A percentile compares a stretch with the other conserved stretches of the same genome.
Evolutionary conservation across 2,888 invertebrate species (phyloP).

Genomic region (Ectemnius cavifrons): DNA sequence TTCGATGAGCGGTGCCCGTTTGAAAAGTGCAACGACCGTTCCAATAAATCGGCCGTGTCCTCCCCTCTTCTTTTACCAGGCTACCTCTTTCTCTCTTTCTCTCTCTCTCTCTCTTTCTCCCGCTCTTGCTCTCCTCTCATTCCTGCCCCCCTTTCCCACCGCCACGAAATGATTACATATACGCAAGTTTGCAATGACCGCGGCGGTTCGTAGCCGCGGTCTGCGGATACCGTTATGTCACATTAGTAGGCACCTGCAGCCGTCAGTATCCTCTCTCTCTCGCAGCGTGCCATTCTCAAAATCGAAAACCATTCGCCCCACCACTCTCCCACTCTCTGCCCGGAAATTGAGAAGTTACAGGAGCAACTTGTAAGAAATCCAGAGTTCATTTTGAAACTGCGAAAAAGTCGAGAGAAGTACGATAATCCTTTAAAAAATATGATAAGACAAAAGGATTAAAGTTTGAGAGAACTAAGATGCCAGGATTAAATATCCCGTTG

Average conservation of each 20-base stretch:
- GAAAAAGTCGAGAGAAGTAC: too few relatives aligned
- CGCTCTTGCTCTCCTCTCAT: slow-evolving; percentile 23
- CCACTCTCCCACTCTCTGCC: background rate
- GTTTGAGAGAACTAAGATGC: too few relatives aligned
- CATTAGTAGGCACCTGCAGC: slow-evolving; percentile 75
- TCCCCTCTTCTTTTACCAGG: background rate
- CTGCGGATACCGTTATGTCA: slow-evolving; percentile 77
- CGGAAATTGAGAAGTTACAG: too few relatives aligned
- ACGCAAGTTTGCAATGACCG: slow-evolving; percentile 68
- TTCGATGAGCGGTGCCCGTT: slow-evolving; percentile 60
- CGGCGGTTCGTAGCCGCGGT: slow-evolving; percentile 65
- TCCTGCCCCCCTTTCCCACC: slow-evolving; percentile 54
- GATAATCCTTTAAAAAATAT: too few relatives aligned
- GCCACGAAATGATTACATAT: slow-evolving; percentile 68
- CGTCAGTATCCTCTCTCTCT: slow-evolving; percentile 60
- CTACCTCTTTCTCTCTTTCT: background rate
- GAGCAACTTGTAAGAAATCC: too few relatives aligned
- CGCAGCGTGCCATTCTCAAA: slow-evolving; percentile 58
- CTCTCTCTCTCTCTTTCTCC: slow-evolving; percentile 5
- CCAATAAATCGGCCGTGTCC: slow-evolving; percentile 72
- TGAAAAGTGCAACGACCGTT: slow-evolving; percentile 76
- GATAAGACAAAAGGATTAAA: too few relatives aligned
- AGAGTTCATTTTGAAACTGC: too few relatives aligned
- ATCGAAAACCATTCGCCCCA: slow-evolving; percentile 52
- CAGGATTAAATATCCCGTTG: background rate